phyloP scores from a whole-genome alignment of 2,113 vertebrate genomes.

The Catharus fuscescens region DNA sequence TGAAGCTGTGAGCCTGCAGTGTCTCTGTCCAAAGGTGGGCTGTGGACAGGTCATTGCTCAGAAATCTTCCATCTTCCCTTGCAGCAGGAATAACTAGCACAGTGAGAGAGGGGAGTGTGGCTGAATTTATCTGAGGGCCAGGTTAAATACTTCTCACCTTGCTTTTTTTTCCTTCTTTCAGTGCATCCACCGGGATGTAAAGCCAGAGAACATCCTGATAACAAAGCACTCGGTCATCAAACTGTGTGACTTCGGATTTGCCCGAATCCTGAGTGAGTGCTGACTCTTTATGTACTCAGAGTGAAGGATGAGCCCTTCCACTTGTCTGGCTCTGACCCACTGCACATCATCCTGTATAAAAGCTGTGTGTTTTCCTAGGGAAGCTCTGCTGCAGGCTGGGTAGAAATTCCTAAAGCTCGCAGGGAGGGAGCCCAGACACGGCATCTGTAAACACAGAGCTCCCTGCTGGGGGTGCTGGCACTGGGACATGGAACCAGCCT shows the following conservation, averaged over 20 bases:
- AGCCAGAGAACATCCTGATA: conserved; percentile 96
- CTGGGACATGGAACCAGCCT: neutral
- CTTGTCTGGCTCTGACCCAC: neutral
- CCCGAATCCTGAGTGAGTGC: conserved; percentile 92
- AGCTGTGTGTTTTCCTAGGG: neutral
- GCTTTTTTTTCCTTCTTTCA: conserved; percentile 55
- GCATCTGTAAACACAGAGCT: neutral
- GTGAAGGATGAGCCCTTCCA: neutral
- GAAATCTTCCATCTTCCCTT: neutral
- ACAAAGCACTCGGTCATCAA: conserved; percentile 95
- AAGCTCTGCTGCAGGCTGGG: neutral
- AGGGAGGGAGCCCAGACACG: neutral
- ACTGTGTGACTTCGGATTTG: conserved; percentile 97
- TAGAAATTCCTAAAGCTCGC: neutral
- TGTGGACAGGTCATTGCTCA: neutral
- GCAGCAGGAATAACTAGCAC: neutral
- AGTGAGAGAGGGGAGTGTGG: fast-evolving
- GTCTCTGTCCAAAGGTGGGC: neutral
- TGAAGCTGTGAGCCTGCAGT: neutral
- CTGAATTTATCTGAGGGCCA: neutral
- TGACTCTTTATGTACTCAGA: neutral
- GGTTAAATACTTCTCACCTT: neutral
- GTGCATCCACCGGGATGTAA: conserved; percentile 97
- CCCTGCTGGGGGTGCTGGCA: neutral
- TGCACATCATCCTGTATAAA: neutral